These are phyloP conservation scores for Nyctalus aviator DNA, from an alignment of 2,797 vertebrate genomes.

Conservation along the genomic window DNA sequence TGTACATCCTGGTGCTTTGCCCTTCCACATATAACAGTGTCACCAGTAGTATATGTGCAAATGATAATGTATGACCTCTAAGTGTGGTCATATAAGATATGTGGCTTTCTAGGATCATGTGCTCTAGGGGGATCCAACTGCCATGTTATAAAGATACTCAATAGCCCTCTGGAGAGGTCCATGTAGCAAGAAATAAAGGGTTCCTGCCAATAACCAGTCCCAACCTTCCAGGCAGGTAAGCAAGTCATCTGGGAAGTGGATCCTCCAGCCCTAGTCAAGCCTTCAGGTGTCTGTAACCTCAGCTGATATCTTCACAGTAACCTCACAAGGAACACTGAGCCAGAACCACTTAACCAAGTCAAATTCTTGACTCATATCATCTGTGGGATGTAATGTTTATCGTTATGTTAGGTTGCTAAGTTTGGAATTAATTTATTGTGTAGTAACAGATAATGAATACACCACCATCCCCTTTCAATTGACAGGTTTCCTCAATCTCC, in stretches of 20 bases:
- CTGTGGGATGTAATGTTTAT: neutral
- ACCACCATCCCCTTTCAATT: neutral
- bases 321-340: neutral
- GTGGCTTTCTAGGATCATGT: neutral
- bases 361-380: neutral
- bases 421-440: neutral
- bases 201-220: neutral
- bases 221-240: neutral
- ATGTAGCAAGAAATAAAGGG: neutral
- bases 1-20: neutral
- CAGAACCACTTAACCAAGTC: neutral
- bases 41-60: neutral
- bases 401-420: neutral
- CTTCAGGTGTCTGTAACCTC: neutral
- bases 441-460: neutral
- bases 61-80: neutral
- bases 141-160: neutral
- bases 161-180: neutral
- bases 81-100: neutral
- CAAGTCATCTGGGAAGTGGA: neutral
- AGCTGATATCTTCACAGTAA: neutral
- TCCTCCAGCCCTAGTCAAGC: neutral
- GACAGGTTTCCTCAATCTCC: neutral
- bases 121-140: neutral
- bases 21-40: neutral